phyloP scores from a whole-genome alignment of 2,113 vertebrate species.

The Syngnathus floridae region DNA sequence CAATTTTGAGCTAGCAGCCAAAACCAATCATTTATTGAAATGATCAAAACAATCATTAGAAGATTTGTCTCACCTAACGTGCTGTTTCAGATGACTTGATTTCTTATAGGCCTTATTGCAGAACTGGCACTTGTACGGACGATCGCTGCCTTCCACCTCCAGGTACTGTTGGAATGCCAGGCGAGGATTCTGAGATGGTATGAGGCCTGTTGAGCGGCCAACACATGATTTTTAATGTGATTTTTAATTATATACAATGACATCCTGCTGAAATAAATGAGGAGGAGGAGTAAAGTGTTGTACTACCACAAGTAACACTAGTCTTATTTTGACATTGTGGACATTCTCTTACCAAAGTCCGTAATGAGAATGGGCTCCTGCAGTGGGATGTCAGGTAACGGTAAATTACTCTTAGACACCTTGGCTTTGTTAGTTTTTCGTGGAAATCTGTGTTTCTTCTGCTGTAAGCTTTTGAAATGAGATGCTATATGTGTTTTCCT shows the following conservation, averaged over 20 bases:
- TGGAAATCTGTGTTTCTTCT: slow-evolving; percentile 87
- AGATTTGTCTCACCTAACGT: slow-evolving; percentile 81
- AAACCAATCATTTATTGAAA: slow-evolving; percentile 1
- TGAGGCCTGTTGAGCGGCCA: slow-evolving; percentile 74
- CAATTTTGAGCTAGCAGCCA: no score
- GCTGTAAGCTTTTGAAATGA: slow-evolving; percentile 88
- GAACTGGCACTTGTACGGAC: slow-evolving; percentile 92
- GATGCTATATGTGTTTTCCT: slow-evolving; percentile 95
- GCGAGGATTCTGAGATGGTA: slow-evolving; percentile 83
- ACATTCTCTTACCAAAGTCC: slow-evolving; percentile 79
- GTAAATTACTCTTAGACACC: slow-evolving; percentile 77
- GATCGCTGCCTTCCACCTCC: slow-evolving; percentile 83
- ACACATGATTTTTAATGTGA: slow-evolving; percentile 1
- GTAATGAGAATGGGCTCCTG: slow-evolving; percentile 99
- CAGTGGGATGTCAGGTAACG: slow-evolving; percentile 87
- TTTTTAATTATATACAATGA: background rate
- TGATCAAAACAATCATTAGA: background rate
- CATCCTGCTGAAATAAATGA: background rate
- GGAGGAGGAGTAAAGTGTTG: background rate
- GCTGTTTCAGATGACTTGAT: slow-evolving; percentile 97
- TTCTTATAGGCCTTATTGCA: slow-evolving; percentile 97
- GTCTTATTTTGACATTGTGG: background rate
- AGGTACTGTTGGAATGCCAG: slow-evolving; percentile 87
- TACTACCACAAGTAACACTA: background rate
- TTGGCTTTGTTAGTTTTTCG: slow-evolving; percentile 83